Conservation (phyloP, 2,888 invertebrate species). For the Perizoma flavofasciatum region DNA sequence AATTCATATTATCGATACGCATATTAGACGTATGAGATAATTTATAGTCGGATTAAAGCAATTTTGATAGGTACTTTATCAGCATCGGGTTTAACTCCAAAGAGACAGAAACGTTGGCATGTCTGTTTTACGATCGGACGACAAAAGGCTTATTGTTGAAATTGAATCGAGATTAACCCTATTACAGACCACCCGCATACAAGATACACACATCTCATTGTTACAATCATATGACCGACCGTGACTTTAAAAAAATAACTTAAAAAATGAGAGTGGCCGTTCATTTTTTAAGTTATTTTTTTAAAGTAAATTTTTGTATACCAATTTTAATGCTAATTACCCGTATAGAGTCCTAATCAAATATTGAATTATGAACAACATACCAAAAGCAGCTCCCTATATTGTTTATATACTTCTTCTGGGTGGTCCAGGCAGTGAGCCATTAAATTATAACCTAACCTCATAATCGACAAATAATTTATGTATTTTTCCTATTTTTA, state of each 20-base stretch:
- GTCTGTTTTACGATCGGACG: conserved; percentile 37
- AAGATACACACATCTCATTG: conserved; percentile 42
- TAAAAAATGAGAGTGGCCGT: conserved; percentile 1
- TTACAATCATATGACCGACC: conserved; percentile 43
- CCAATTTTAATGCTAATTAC: conserved; percentile 48
- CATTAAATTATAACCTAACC: conserved; percentile 39
- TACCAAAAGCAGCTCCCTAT: conserved; percentile 37
- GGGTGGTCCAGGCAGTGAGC: conserved; percentile 49
- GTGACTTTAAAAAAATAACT: conserved; percentile 35
- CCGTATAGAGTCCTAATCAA: conserved; percentile 45
- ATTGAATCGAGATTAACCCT: conserved; percentile 65
- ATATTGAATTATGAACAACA: conserved; percentile 40
- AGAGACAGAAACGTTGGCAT: conserved; percentile 31
- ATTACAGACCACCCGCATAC: conserved; percentile 70
- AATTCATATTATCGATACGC: conserved; percentile 15
- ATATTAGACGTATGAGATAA: conserved; percentile 19
- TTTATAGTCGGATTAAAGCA: conserved; percentile 26
- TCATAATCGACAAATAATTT: conserved; percentile 34
- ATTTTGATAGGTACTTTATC: conserved; percentile 23
- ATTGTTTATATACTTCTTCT: conserved; percentile 37
- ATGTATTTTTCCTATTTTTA: conserved; percentile 33
- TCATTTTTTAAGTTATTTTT: no score
- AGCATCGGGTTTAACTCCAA: conserved; percentile 19
- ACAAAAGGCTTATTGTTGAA: conserved; percentile 53
- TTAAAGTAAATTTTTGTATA: conserved; percentile 17